Base-by-base conservation (phyloP, 1,140 invertebrate genomes). In the Listronotus oregonensis region DNA sequence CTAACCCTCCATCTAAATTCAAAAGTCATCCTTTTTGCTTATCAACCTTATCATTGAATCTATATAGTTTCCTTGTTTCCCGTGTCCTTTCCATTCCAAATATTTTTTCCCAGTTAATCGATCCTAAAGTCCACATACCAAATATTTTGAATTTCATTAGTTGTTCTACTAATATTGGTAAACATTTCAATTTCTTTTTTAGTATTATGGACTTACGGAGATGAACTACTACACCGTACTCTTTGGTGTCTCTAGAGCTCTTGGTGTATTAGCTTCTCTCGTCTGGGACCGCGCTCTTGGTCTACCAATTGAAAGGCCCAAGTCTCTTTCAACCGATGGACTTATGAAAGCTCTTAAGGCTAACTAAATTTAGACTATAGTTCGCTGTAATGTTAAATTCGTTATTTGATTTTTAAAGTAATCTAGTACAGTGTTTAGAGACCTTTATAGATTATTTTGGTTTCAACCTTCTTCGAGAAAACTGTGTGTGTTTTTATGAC, bases 201-300 rank as follows among this genome's bases (percentile, higher is more conserved):
- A 94, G 85, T 91, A 96, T 84, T 96, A 93, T 77, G 93, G 92
- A 67, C 86, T 97, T 84, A 95, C 86, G 69, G 94, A 97, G 80
- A 95, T 95, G 92, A 93, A 90, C 75, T 97, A 93, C 80, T 97
- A 97, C 84, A 97, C 94, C 43, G 94, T 96, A 8, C 78, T 96
- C 44, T 96, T 96, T 78, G 94, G 94, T 42, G 93, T 96, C 2
- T 95, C 93, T 0, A 85, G 94, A 77, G 91, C 93, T 11, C 82
- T 96, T 3, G 94, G 94, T 54, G 90, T 91, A 7, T 80, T 94
- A 61, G 84, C 93, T 0, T 90, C 92, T 14, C 82, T 96, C 12
- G 87, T 96, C 11, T 97, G 94, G 94, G 90, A 93, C 69, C 84
- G 94, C 62, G 95, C 93, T 49, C 84, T 96, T 37, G 93, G 93